Evolutionary conservation across 2,113 vertebrate genomes (phyloP), one percentile per base, ranked within the genome.

Genomic region (Lepus europaeus): DNA sequence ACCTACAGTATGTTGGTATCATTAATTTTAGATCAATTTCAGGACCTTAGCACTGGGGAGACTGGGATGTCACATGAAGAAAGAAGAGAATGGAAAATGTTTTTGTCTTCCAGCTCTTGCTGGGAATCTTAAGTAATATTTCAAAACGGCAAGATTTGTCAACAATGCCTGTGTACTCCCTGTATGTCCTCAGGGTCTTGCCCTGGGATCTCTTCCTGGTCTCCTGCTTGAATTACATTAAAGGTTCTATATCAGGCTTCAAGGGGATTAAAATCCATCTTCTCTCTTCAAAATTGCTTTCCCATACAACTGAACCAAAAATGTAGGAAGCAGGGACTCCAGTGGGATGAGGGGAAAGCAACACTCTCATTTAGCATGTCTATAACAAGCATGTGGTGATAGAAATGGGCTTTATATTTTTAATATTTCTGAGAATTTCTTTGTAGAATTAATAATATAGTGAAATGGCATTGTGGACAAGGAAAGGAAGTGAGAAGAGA

Each of bases 271-370:
- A 89, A 66, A 33, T 29, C 8, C 39, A 61, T 59, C n/a, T 11
- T 77, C 29, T 66, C 9, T 93, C 56, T 70, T 96, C 77, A 82
- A 86, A 91, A 84, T 29, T 80, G 33, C 36, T 61, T 72, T 85
- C 25, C 39, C 29, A 39, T 49, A 6, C 23, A 74, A 12, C 27
- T 78, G 69, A 29, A 66, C 63, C 33, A 78, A 94, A 70, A 90
- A 70, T 74, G 33, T 20, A 85, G 23, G 5, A 12, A 93, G 33
- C 4, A 73, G 22, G 17, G 51, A 49, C 19, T 31, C 74, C n/a
- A 11, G 16, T 17, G 4, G 11, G 16, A 14, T 81, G 33, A 74
- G 13, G 27, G 29, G 31, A 83, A 6, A 13, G 3, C 61, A 25
- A 13, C 2, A 22, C 7, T 66, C 29, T 89, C 49, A 63, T 29